Evolutionary conservation across 2,113 vertebrate genomes (phyloP).

Genomic region (Arvicanthis niloticus): DNA sequence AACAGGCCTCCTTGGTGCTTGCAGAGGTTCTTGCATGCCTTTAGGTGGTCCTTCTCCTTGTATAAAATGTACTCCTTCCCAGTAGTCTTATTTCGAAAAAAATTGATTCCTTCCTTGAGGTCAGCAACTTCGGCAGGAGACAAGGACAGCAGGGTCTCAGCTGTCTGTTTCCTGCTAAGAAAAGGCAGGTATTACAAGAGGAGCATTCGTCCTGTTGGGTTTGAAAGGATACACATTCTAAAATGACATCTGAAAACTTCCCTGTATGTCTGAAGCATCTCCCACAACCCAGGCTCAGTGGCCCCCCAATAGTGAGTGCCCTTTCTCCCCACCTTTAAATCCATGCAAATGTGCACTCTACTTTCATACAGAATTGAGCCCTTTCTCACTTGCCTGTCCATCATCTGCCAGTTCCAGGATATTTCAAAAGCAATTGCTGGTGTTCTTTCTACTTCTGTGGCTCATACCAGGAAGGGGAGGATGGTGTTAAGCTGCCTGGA

Average conservation of each 20-base stretch:
- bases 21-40: conserved; percentile 89
- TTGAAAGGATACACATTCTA: background rate
- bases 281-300: background rate
- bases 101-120: conserved; percentile 89
- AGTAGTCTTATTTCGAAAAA: conserved; percentile 84
- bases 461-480: background rate
- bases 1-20: conserved; percentile 91
- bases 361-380: background rate
- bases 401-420: background rate
- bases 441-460: background rate
- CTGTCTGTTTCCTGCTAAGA: conserved; percentile 75
- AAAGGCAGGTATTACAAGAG: background rate
- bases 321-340: background rate
- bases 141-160: conserved; percentile 82
- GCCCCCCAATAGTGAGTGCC: fast-evolving
- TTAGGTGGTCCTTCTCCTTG: conserved; percentile 78
- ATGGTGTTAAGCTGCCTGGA: background rate
- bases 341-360: fast-evolving
- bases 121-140: conserved; percentile 68
- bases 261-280: background rate
- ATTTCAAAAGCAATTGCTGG: background rate
- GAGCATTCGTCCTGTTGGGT: background rate
- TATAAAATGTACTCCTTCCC: conserved; percentile 88
- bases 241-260: background rate
- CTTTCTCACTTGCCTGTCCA: conserved; percentile 68